Evolutionary conservation across 2,888 invertebrate species (phyloP), one percentile per base, ranked within the genome.

Genomic region (Aphelenchoides bicaudatus): DNA sequence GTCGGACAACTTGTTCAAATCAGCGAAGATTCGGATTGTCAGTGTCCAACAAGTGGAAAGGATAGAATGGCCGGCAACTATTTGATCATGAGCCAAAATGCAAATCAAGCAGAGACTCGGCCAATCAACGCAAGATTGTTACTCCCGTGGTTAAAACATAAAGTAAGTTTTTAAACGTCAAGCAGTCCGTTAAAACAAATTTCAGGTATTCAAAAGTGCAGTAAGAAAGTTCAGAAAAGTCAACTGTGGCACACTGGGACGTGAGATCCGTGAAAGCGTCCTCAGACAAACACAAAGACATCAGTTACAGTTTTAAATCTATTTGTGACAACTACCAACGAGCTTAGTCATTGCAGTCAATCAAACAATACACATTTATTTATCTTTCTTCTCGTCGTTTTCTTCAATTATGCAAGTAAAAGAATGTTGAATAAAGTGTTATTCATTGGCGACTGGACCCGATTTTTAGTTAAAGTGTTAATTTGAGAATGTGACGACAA

Each of bases 141-240:
- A 6, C 51, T 78, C 13, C 78, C 76, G 2, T 78, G 78, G 78
- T 59, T n/a, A n/a, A n/a, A 71, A 29, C 74, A 73, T 50, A 69
- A 73, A 21, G 71, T 72, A 63, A 71, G 68, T 37, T 5, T 46
- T 4, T 1, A 19, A 5, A 8, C 10, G 19, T 2, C 23, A 37
- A 19, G 55, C 34, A 27, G 8, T 27, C 21, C 21, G 29, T 43
- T 21, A n/a, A 16, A 8, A 6, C 5, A 10, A 54, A 19, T 54
- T 75, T 30, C 65, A 79, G 78, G 63, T 61, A 27, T 79, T 79
- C 68, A 78, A 78, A 62, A 66, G 67, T 16, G 78, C 78, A 19
- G 65, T 78, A 23, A 72, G 75, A 37, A 71, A 70, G 61, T 79
- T 79, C 62, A 66, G 70, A 39, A 64, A 71, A 39, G 63, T 79